Evolutionary conservation across 2,113 vertebrate species (phyloP).

Genomic region (Mastomys coucha): DNA sequence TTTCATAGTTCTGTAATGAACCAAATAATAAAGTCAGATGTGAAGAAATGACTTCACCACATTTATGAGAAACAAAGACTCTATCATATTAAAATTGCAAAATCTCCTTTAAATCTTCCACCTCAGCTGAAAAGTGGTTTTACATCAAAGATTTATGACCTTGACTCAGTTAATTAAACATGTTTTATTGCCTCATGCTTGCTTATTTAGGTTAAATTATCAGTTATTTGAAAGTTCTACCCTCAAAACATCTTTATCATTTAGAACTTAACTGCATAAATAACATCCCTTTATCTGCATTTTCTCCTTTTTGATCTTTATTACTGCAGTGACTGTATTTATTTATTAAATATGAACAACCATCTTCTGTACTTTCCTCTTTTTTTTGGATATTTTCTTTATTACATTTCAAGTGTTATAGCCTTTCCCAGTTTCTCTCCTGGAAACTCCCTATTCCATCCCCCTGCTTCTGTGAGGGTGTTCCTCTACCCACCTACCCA

Average conservation of each 20-base stretch:
- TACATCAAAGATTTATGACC: constrained; percentile 76
- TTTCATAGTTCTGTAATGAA: constrained; percentile 61
- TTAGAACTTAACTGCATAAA: constrained; percentile 56
- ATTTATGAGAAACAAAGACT: constrained; percentile 71
- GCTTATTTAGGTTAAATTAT: constrained; percentile 69
- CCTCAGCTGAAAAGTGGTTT: constrained; percentile 57
- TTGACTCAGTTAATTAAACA: constrained; percentile 72
- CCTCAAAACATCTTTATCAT: constrained; percentile 41
- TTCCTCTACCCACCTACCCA: no score
- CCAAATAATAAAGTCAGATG: constrained; percentile 59
- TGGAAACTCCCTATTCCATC: no score
- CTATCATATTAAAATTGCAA: constrained; percentile 70
- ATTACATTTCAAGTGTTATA: no score
- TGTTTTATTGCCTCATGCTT: constrained; percentile 67
- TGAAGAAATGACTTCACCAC: constrained; percentile 42
- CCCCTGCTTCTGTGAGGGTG: no score
- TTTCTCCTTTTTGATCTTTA: constrained; percentile 26
- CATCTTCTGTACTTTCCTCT: background rate
- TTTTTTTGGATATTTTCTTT: no score
- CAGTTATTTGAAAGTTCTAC: constrained; percentile 50
- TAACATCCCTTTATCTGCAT: constrained; percentile 24
- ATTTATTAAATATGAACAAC: background rate
- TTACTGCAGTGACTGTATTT: background rate
- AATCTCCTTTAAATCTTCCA: constrained; percentile 61
- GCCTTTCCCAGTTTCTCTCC: no score